phyloP scores from a whole-genome alignment of 2,888 invertebrate species.

The Cheilosia vulpina region DNA sequence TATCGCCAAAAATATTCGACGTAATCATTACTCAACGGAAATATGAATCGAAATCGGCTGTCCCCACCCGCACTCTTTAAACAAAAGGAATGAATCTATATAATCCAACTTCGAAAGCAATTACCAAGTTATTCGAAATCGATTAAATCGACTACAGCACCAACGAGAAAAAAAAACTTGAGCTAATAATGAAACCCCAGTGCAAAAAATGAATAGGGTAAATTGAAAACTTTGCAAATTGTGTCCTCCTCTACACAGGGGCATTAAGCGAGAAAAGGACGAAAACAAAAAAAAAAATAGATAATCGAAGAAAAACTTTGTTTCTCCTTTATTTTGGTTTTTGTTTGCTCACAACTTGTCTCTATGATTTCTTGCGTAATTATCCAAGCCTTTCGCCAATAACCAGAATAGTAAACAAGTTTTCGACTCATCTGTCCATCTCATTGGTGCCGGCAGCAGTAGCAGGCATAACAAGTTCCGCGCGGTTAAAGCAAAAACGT shows the following conservation, averaged over 20 bases:
- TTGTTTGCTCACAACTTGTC: constrained; percentile 27
- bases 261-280: constrained; percentile 4
- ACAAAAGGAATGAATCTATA: constrained; percentile 58
- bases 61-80: constrained; percentile 17
- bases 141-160: constrained; percentile 54
- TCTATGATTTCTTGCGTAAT: constrained; percentile 59
- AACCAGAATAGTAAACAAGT: constrained; percentile 64
- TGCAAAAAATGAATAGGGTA: background rate
- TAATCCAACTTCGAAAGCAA: constrained; percentile 49
- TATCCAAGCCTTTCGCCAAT: constrained; percentile 63
- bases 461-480: background rate
- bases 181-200: constrained; percentile 14
- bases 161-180: constrained; percentile 7
- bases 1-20: too few species aligned
- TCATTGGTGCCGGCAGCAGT: background rate
- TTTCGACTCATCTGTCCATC: constrained; percentile 51
- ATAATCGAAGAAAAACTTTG: constrained; percentile 49
- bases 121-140: constrained; percentile 59
- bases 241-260: constrained; percentile 23
- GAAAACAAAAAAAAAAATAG: constrained; percentile 14
- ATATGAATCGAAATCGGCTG: constrained; percentile 21
- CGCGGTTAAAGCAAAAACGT: constrained; percentile 21
- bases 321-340: constrained; percentile 17
- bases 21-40: background rate
- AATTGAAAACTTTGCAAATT: constrained; percentile 55